Conservation (phyloP, 2,888 invertebrate species). For the Amorpha juglandis region DNA sequence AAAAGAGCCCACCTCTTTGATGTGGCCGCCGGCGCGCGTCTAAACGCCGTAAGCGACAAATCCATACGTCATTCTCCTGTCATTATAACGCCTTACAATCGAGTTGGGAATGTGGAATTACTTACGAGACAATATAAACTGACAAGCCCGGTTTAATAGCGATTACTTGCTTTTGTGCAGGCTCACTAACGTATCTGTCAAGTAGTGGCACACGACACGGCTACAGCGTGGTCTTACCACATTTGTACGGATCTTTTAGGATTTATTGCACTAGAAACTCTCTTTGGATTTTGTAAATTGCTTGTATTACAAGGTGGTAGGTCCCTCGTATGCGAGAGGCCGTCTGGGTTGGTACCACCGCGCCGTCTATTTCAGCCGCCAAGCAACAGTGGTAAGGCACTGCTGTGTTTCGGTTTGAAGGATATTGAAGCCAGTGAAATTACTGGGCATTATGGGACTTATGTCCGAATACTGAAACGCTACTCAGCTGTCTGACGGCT, state of each 20-base stretch:
- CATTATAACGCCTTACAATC: constrained; percentile 84
- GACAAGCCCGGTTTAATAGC: constrained; percentile 78
- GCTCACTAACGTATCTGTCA: constrained; percentile 34
- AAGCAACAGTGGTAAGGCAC: too few species aligned
- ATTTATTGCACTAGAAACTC: neutral
- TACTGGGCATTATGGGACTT: too few species aligned
- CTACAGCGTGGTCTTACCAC: constrained; percentile 10
- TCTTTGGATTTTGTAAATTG: too few species aligned
- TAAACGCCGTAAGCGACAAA: constrained; percentile 84
- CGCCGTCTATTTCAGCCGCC: too few species aligned
- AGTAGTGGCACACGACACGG: constrained; percentile 33
- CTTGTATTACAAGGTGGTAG: too few species aligned
- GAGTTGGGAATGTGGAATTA: constrained; percentile 80
- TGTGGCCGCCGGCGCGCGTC: constrained; percentile 82
- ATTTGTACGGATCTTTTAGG: neutral
- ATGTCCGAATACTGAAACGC: too few species aligned
- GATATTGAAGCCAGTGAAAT: too few species aligned
- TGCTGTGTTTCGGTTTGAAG: too few species aligned
- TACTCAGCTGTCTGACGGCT: too few species aligned
- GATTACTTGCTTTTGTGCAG: constrained; percentile 58
- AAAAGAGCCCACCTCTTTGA: constrained; percentile 84
- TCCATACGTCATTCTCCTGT: constrained; percentile 84
- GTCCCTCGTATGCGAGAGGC: too few species aligned
- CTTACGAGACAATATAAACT: constrained; percentile 83
- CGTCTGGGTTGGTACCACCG: too few species aligned